Evolutionary conservation across 2,113 vertebrate species (phyloP), one percentile per base, ranked within the genome.

Genomic region (Calypte anna): DNA sequence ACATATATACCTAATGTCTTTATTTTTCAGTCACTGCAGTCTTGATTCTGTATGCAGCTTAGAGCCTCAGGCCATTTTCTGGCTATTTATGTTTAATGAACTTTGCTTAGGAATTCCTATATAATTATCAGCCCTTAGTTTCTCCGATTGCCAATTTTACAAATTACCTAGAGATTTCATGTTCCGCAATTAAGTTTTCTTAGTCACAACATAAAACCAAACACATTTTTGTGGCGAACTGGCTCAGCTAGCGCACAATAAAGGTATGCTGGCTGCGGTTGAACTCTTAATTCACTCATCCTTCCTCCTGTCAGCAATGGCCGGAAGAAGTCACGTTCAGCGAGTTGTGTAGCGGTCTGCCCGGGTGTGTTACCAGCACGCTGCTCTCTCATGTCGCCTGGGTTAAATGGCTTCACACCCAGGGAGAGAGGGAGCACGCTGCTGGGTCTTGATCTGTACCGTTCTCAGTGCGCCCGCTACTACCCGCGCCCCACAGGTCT

Each of bases 361-460:
- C 30, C 7, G 38, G n/a, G 21, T 9, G 15, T 9, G 59, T 17
- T 21, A n/a, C 16, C 67, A 7, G 33, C 70, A 2, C 59, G 3
- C 9, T 17, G 2, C 38, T 4, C 61, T 1, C 3, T 6, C 18
- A 2, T 1, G n/a, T 19, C 3, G 36, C 16, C 78, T 2, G 78
- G 31, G 58, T 11, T 9, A 24, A 33, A 4, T 1, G 51, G 14
- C 44, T 30, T 1, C 3, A 2, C 0, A 10, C 44, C 9, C 23
- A 21, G 21, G 55, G 36, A 40, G 33, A 43, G 15, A 17, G 1
- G 1, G 40, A 40, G 40, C 11, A 40, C 40, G 40, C 12, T 30
- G 27, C 36, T 0, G n/a, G 10, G 16, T 22, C 67, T 12, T 0
- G 6, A 6, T 7, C 59, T 0, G 33, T 0, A 5, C 17, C 27